Base-by-base conservation (phyloP, 2,113 vertebrate species). In the Lagenorhynchus albirostris region DNA sequence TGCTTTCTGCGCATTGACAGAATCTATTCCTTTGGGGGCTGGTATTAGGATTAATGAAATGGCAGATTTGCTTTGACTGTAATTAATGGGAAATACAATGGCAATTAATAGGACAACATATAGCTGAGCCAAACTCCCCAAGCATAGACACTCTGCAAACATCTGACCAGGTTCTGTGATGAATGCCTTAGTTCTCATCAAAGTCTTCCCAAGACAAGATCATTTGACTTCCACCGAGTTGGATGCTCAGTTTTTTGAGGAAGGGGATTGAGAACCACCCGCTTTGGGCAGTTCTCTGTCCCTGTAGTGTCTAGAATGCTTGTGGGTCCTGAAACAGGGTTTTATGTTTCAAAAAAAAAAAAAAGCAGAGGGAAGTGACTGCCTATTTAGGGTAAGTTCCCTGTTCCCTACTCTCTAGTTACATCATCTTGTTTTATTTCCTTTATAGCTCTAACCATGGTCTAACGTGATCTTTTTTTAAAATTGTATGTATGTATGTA, bases 51-150 rank as follows among this genome's bases (percentile, higher is more conserved):
- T 96, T 86, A 92, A 81, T 55, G 70, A 91, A 67, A 53, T 86
- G 36, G 85, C 31, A 92, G 63, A 21, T n/a, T 94, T 82, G 26
- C 87, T 97, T 94, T 74, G 60, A 85, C 68, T 92, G 18, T 67
- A 87, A 94, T 96, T 87, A 96, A 70, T 74, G 0, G 0, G 89
- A 63, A 92, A 68, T 0, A 0, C 9, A 92, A n/a, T 58, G 93
- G 36, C 89, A 68, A 58, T 70, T 96, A 91, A 60, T 96, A 86
- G 50, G 26, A 62, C 17, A 76, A 97, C 95, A 93, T 65, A 25
- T 20, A 87, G 25, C 47, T 79, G 31, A 96, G 29, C 63, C 53
- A 92, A 93, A 91, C 81, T 82, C 91, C 63, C 80, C 33, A 67
- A 91, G 94, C 14, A n/a, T 1, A 44, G 88, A 81, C 17, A 87